Evolutionary conservation across 2,888 invertebrate genomes (phyloP), one percentile per base, ranked within the genome.

Genomic region (Drosophila testacea): DNA sequence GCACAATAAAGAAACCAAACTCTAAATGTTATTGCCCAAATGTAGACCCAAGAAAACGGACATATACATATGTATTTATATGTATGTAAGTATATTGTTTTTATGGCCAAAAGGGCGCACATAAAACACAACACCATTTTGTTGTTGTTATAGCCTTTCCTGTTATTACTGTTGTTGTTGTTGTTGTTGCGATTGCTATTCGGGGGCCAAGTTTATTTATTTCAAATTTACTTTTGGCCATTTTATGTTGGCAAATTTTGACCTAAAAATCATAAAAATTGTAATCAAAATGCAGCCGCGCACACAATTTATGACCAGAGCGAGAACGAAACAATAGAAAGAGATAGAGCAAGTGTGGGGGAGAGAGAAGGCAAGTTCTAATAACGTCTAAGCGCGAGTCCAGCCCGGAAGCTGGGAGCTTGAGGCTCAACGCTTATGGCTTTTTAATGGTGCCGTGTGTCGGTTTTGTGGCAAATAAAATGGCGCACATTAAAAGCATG

Each of bases 211-310:
- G 66, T 86, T 87, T 84, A 84, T 85, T 79, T 72, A 88, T 85
- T 88, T 85, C 68, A 83, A 88, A 88, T 88, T 85, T 85, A 84
- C 88, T 88, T 84, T 88, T 81, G 83, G 77, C 85, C 85, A 77
- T 88, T 86, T 85, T 88, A 88, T 83, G 88, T 86, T 83, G 82
- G 76, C 83, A 88, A 88, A 89, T 84, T 89, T 86, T 89, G 89
- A 89, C 89, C 89, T 89, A 88, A 83, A 90, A 83, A 90, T 88
- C 89, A 88, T 90, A 90, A 89, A 89, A 89, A 83, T 80, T 78
- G 83, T 81, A 84, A 89, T 88, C 79, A 83, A 86, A 83, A 84
- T 77, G 67, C 83, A 70, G 82, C 65, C 44, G 60, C 67, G 66
- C 73, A 69, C 76, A 72, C 76, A 79, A 79, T 90, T 87, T 90